Conservation (phyloP, 1,140 invertebrate genomes). For the Melitaea cinxia region DNA sequence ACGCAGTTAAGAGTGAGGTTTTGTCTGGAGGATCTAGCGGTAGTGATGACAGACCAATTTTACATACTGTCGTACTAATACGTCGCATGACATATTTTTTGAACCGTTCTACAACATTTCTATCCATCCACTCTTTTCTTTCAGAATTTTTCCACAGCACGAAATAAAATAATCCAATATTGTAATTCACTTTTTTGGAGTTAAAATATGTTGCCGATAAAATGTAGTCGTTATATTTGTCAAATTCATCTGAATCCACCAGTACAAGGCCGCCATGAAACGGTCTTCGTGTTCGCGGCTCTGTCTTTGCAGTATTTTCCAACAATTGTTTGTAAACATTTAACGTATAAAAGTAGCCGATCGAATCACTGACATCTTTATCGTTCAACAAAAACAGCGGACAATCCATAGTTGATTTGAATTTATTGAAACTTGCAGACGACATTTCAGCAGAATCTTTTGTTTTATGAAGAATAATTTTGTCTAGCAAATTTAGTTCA, state of each 20-base stretch:
- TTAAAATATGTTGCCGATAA: slow-evolving; percentile 46
- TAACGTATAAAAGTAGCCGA: slow-evolving; percentile 49
- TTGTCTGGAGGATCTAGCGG: slow-evolving; percentile 45
- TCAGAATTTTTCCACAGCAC: slow-evolving; percentile 49
- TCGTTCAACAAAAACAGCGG: slow-evolving; percentile 46
- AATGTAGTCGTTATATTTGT: slow-evolving; percentile 50
- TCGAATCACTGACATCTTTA: slow-evolving; percentile 38
- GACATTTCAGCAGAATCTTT: background rate
- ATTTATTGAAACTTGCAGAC: slow-evolving; percentile 43
- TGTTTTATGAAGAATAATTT: slow-evolving; percentile 44
- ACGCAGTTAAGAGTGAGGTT: slow-evolving; percentile 36
- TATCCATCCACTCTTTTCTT: slow-evolving; percentile 54
- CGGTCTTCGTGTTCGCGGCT: slow-evolving; percentile 39
- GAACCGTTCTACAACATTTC: slow-evolving; percentile 46
- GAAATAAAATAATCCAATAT: slow-evolving; percentile 47
- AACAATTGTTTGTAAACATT: slow-evolving; percentile 49
- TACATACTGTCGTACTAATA: slow-evolving; percentile 38
- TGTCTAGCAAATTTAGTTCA: slow-evolving; percentile 39
- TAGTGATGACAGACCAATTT: slow-evolving; percentile 45
- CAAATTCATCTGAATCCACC: slow-evolving; percentile 40
- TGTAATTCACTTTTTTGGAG: slow-evolving; percentile 45
- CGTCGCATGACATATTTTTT: slow-evolving; percentile 46
- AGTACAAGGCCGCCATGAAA: slow-evolving; percentile 45
- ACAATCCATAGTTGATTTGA: slow-evolving; percentile 47
- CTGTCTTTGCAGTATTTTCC: slow-evolving; percentile 28